These are phyloP conservation scores for Diceros bicornis DNA, from an alignment of 2,797 vertebrate species.

Conservation along the genomic window DNA sequence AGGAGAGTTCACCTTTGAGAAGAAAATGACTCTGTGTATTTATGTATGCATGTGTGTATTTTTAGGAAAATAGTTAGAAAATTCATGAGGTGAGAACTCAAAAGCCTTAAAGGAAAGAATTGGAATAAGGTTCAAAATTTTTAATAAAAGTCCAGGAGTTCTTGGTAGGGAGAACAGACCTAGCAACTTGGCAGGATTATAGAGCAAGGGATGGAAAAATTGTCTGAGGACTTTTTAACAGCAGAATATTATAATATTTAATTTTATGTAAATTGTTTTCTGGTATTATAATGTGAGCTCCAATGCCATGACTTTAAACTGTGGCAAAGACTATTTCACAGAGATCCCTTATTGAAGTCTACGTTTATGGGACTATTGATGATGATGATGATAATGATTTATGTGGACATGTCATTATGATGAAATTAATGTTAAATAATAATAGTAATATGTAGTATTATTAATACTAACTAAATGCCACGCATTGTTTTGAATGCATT, in stretches of 20 bases:
- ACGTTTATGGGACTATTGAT: background rate
- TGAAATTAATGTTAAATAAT: background rate
- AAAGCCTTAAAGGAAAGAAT: background rate
- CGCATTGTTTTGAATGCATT: background rate
- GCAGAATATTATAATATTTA: background rate
- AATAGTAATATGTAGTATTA: background rate
- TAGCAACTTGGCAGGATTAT: background rate
- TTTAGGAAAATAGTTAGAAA: background rate
- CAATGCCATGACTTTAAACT: background rate
- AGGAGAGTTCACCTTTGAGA: background rate
- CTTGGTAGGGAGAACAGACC: background rate
- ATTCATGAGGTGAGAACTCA: background rate
- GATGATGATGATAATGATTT: background rate
- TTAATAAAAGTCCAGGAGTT: background rate
- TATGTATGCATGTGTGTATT: conserved; percentile 17
- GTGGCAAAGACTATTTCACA: background rate
- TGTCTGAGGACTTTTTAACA: background rate
- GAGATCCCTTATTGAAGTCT: background rate
- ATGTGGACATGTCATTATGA: background rate
- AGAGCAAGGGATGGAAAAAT: background rate
- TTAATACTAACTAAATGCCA: background rate
- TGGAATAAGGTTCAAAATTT: background rate
- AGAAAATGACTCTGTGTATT: background rate
- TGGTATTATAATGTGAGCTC: background rate
- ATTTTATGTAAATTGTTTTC: background rate